These are phyloP conservation scores for Trinectes maculatus DNA, from an alignment of 2,113 vertebrate species.

Conservation along the genomic window DNA sequence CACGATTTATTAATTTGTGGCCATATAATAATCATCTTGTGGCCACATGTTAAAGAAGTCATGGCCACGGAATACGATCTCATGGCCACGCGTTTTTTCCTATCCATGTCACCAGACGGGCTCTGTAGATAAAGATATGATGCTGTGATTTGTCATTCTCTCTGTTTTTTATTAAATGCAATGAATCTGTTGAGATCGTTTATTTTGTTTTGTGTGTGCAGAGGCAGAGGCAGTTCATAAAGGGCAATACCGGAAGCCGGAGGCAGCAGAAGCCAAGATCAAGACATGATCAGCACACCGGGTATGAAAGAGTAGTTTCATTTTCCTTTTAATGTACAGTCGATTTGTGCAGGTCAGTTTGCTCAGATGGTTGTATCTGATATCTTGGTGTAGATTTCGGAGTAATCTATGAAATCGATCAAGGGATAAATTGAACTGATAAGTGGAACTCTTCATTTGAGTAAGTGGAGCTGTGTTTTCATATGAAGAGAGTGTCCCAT, in stretches of 20 bases:
- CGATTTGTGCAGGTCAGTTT: constrained; percentile 51
- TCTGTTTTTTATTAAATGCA: neutral
- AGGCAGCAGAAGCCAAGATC: constrained; percentile 29
- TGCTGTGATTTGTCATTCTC: neutral
- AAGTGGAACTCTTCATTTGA: no score
- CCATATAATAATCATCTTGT: no score
- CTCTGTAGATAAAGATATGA: no score
- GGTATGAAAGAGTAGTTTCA: constrained; percentile 64
- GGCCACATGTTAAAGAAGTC: no score
- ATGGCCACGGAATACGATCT: no score
- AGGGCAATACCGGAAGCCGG: constrained; percentile 35
- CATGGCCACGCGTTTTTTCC: no score
- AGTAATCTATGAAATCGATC: neutral
- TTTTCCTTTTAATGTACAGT: no score
- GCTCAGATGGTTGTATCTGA: constrained; percentile 46
- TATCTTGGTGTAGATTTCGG: constrained; percentile 4
- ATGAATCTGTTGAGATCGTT: neutral
- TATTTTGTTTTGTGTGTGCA: constrained; percentile 2
- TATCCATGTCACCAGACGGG: no score
- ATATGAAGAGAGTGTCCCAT: constrained; percentile 1
- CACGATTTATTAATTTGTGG: no score
- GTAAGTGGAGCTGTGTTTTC: neutral
- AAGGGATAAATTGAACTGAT: no score
- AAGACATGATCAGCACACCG: constrained; percentile 35
- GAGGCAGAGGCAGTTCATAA: constrained; percentile 10